Evolutionary conservation across 2,888 invertebrate genomes (phyloP), one percentile per base, ranked within the genome.

Genomic region (Thera britannica): DNA sequence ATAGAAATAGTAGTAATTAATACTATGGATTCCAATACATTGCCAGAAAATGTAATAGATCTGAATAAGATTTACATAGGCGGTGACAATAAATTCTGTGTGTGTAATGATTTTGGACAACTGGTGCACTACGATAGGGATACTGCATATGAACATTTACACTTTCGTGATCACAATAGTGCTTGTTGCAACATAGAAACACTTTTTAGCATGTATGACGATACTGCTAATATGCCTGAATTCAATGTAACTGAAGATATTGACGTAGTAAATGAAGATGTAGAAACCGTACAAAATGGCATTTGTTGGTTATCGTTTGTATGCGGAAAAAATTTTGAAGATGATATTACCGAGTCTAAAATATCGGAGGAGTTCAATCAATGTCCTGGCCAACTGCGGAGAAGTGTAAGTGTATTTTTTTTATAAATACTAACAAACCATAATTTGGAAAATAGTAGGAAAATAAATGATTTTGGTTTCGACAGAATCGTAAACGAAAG

Each of bases 21-120:
- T 23, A 34, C 48, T 52, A 36, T 35, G 12, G 46, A 70, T 51
- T 23, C 11, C 4, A 61, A 41, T 61, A 64, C 67, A 59, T 63
- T 71, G 58, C 38, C 66, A 68, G 58, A 65, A 46, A 62, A 61
- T 67, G 67, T 51, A 58, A 56, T 12, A 34, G 49, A 54, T 52
- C 35, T 65, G 7, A 52, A 67, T 56, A 35, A 54, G 3, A 60
- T 62, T 49, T 62, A 59, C 9, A 62, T 67, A 9, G 48, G 35
- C 58, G 57, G 51, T 36, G 65, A 64, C 61, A 56, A 60, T 66
- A 46, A 69, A 23, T 87, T 86, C 78, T 92, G 92, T 80, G 65
- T 85, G 62, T 92, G 92, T 74, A 68, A 76, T 65, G 92, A 93
- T 81, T 93, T 89, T 80, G 93, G 93, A 41, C 79, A 73, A 60